Base-by-base conservation (phyloP, 2,797 vertebrate genomes). In the Serranus cabrilla region DNA sequence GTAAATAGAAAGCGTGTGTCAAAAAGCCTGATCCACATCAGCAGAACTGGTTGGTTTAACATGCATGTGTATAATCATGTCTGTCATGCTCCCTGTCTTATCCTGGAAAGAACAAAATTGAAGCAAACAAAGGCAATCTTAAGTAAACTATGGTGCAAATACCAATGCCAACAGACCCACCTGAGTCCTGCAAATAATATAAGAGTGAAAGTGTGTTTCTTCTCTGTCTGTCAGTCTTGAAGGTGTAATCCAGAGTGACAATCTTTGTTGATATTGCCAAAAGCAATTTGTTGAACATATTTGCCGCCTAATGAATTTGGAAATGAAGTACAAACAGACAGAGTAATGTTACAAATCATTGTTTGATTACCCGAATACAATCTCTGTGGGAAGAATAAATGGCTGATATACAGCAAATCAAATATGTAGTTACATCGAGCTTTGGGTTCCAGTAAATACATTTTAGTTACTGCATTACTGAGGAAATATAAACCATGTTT, bases 231-330 rank as follows among this genome's bases (percentile, higher is more conserved):
- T 60, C 64, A 64, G 37, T 25, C 23, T 23, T 67, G 61, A 68
- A 76, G 50, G 52, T 77, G 49, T 68, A 80, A 80, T 67, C 42
- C 37, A 64, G 42, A 70, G 43, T 77, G 69, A 69, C 71, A 78
- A 23, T 88, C 61, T 79, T 66, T 65, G 66, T 76, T 79, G 72
- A 76, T 72, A 61, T 81, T 83, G 61, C 74, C 59, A 71, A 72
- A 85, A 81, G 56, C 74, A 88, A 89, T 92, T 85, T 88, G 71
- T 68, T 73, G 72, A 84, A 86, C 56, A 63, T 82, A 88, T 90
- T 88, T 90, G 77, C 70, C 54, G 11, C 17, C n/a, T 83, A 85
- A 91, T 87, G 73, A 75, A 84, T 84, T 82, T 80, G 49, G 47
- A 82, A 77, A 87, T 87, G 34, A 80, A 84, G 84, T 64, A 65